Evolutionary conservation across 2,113 vertebrate genomes (phyloP).

Genomic region (Austrofundulus limnaeus): DNA sequence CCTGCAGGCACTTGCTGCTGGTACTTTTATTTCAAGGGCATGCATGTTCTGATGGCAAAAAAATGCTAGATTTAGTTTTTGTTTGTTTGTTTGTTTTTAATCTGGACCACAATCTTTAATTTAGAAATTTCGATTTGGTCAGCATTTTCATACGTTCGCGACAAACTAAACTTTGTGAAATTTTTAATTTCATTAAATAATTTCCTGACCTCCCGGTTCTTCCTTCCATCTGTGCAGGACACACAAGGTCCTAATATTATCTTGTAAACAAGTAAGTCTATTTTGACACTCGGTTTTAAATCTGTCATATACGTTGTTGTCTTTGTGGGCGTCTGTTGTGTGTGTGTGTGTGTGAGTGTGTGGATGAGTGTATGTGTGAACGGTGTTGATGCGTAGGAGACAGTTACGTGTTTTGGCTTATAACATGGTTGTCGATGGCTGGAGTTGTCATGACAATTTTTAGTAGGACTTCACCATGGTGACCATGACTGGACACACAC

Average conservation of each 20-base stretch:
- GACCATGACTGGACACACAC: constrained; percentile 63
- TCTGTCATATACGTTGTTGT: constrained; percentile 49
- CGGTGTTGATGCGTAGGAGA: constrained; percentile 72
- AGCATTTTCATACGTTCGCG: neutral
- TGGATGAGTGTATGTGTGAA: constrained; percentile 56
- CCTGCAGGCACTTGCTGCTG: constrained; percentile 32
- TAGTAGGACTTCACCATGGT: constrained; percentile 76
- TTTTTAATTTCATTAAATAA: constrained; percentile 1
- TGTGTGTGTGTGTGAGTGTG: constrained; percentile 35
- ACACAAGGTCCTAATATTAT: constrained; percentile 43
- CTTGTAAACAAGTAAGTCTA: constrained; percentile 41
- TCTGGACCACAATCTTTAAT: neutral
- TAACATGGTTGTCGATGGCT: constrained; percentile 68
- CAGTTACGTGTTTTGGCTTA: constrained; percentile 76
- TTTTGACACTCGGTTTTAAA: constrained; percentile 54
- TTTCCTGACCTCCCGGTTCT: constrained; percentile 21
- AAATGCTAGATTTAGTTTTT: neutral
- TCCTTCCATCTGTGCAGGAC: constrained; percentile 19
- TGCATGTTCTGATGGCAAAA: neutral
- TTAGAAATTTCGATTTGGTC: neutral
- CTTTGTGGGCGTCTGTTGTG: constrained; percentile 45
- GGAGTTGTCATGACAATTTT: constrained; percentile 78
- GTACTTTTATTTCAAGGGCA: constrained; percentile 14
- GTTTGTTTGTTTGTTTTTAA: neutral
- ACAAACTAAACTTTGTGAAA: neutral